Percentiles rank a stretch among this genome's conserved stretches.
Evolutionary conservation across 2,888 invertebrate species (phyloP).

Genomic region (Protonemura montana): DNA sequence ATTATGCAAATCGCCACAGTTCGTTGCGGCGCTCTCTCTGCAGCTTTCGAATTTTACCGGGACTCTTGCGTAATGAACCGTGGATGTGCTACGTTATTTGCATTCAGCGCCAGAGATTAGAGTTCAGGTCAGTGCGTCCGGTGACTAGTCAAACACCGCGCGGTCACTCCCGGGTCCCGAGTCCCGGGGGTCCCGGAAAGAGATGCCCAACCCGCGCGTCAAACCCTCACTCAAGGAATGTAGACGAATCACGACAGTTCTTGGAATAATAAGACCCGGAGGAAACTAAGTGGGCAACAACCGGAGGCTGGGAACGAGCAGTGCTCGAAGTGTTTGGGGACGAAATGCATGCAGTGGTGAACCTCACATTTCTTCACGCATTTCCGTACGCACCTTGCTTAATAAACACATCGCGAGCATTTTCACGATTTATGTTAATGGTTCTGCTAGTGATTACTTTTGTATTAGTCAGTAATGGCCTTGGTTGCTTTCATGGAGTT

Average conservation of each 20-base stretch:
- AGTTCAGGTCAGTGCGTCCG: conserved; percentile 15
- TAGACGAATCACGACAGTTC: background rate
- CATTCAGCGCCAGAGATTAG: conserved; percentile 14
- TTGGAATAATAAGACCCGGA: background rate
- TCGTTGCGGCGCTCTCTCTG: background rate
- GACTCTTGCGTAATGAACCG: conserved; percentile 19
- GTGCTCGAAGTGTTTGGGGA: background rate
- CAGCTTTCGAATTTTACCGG: background rate
- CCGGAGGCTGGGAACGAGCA: background rate
- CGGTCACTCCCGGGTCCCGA: background rate
- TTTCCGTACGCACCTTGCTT: background rate
- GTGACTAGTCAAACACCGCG: background rate
- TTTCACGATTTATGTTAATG: background rate
- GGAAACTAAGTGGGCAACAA: background rate
- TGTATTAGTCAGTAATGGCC: background rate
- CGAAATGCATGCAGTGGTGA: background rate
- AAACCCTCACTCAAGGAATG: background rate
- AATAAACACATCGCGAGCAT: background rate
- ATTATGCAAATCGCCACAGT: background rate
- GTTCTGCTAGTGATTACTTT: background rate
- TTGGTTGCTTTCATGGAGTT: background rate
- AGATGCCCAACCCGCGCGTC: background rate
- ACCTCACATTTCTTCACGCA: background rate
- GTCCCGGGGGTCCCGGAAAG: background rate
- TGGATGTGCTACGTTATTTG: conserved; percentile 1